Conservation (phyloP, 2,888 invertebrate genomes). For the Lamproptera curius region DNA sequence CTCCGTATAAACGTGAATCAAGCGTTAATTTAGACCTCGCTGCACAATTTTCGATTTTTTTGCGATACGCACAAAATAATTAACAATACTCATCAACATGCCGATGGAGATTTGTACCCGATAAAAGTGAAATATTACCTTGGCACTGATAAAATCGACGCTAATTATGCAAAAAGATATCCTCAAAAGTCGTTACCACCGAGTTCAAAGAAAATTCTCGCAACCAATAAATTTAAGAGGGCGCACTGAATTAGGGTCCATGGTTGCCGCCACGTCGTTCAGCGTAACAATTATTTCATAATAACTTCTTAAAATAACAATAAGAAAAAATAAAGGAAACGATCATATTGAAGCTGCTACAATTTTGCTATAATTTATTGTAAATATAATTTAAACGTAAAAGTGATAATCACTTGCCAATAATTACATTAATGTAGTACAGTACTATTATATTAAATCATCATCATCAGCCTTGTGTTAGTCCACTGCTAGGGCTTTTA, state of each 20-base stretch:
- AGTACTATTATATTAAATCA: no score
- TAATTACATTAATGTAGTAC: no score
- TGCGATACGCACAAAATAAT: slow-evolving; percentile 4
- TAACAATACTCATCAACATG: slow-evolving; percentile 9
- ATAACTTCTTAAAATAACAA: no score
- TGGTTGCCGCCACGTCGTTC: slow-evolving; percentile 19
- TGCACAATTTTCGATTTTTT: slow-evolving; percentile 3
- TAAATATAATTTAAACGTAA: no score
- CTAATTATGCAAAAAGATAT: slow-evolving; percentile 40
- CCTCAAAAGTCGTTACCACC: slow-evolving; percentile 39
- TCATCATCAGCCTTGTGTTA: no score
- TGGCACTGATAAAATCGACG: slow-evolving; percentile 32
- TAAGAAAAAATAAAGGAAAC: no score
- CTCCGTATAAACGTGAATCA: slow-evolving; percentile 14
- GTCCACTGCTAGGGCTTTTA: no score
- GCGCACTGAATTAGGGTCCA: slow-evolving; percentile 28
- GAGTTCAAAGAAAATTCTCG: slow-evolving; percentile 47
- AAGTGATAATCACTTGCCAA: no score
- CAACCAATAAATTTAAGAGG: slow-evolving; percentile 47
- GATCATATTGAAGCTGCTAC: no score
- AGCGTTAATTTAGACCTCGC: slow-evolving; percentile 14
- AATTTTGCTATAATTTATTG: no score
- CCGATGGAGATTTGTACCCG: slow-evolving; percentile 1
- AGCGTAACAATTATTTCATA: no score
- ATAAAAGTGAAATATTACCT: slow-evolving; percentile 9